Evolutionary conservation across 2,113 vertebrate genomes (phyloP).

Genomic region (Indicator indicator): DNA sequence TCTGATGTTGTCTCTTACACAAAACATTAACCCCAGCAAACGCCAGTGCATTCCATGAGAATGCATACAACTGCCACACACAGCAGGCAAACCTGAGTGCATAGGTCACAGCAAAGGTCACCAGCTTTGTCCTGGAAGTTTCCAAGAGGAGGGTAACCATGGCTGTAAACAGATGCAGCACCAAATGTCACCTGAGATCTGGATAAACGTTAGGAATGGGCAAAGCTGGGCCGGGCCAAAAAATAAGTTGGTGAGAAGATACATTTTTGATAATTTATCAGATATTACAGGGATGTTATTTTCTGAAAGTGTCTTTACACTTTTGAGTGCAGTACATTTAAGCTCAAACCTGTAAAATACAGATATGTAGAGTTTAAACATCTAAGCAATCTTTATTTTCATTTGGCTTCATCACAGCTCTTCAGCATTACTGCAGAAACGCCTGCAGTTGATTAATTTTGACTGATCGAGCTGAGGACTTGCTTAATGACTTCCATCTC

Average conservation of each 20-base stretch:
- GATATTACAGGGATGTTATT: neutral
- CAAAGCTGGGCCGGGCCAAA: neutral
- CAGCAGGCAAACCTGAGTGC: neutral
- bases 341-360: neutral
- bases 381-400: neutral
- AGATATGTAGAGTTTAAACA: neutral
- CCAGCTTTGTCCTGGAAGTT: neutral
- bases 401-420: neutral
- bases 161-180: too few species aligned
- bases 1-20: neutral
- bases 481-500: neutral
- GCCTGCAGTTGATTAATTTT: neutral
- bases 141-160: neutral
- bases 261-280: neutral
- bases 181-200: rapidly evolving
- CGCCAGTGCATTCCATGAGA: rapidly evolving
- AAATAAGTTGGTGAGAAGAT: rapidly evolving
- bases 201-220: rapidly evolving
- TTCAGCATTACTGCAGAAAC: neutral
- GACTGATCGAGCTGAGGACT: neutral
- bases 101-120: too few species aligned
- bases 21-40: neutral
- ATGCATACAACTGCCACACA: rapidly evolving
- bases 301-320: neutral
- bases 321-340: neutral